A percentile compares a stretch with the other conserved stretches of the same genome.
Evolutionary conservation across 2,888 invertebrate species (phyloP).

Genomic region (Onthophagus sagittarius): DNA sequence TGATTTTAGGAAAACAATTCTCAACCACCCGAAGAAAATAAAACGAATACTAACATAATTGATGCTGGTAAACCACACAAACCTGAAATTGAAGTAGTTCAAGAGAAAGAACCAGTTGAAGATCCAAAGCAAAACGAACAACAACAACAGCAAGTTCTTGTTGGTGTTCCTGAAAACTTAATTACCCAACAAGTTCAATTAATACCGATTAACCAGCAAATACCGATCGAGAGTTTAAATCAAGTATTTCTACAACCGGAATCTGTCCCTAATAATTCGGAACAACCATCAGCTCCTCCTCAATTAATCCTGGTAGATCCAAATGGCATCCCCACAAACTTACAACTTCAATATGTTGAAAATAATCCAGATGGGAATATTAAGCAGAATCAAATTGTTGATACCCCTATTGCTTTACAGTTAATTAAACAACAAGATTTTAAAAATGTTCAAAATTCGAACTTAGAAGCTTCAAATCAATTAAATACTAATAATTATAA

Average conservation of each 20-base stretch:
- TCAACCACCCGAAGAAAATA: neutral
- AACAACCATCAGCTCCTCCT: too few relatives aligned
- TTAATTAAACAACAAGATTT: neutral
- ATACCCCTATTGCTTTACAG: slow-evolving; percentile 4
- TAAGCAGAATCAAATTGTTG: neutral
- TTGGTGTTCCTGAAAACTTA: neutral
- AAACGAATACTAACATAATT: neutral
- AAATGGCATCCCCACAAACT: slow-evolving; percentile 13
- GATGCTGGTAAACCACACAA: neutral
- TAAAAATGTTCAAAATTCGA: neutral
- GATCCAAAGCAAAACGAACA: neutral
- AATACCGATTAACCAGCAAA: neutral
- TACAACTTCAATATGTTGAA: neutral
- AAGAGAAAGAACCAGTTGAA: neutral
- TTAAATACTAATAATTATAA: neutral
- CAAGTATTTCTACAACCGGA: neutral
- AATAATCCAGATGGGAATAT: neutral
- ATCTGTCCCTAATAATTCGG: neutral
- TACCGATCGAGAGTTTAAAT: neutral
- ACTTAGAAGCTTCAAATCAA: neutral
- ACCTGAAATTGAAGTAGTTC: neutral
- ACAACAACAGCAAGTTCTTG: neutral
- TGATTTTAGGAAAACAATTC: neutral
- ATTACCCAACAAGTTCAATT: too few relatives aligned
- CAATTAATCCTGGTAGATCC: slow-evolving; percentile 1